Base-by-base conservation (phyloP, 2,888 invertebrate species). In the Oconnorella tubifera region DNA sequence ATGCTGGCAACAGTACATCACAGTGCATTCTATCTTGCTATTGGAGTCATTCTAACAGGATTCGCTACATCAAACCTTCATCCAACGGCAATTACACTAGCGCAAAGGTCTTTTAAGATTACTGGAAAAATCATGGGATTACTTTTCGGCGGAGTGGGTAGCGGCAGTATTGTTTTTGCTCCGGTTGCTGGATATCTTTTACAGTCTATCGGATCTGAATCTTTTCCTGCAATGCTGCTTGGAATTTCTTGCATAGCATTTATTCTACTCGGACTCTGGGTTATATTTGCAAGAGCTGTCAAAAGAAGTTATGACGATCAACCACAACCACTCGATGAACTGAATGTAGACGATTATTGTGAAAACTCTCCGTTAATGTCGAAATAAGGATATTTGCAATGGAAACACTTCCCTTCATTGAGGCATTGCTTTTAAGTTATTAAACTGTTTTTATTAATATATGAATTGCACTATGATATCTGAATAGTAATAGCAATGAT, bases 111-210 rank as follows among this genome's bases (percentile, higher is more conserved):
- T 10, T 29, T 64, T 32, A 49, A 59, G 29, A 59, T 64, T 32
- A 32, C 49, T 4, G 64, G 64, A 1, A 64, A 53, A 23, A n/a
- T 59, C 1, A 59, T 64, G 59, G 64, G 64, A n/a, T 19, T 53
- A n/a, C 31, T 64, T 1, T 33, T 59, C 3, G 64, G 53, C 19
- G 64, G 53, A 10, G 23, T 64, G 19, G 29, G 29, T 14, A 19
- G 49, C 33, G 64, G 64, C 2, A 14, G 23, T 3, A 33, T 51
- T 1, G 27, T 51, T 6, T 59, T 50, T n/a, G 25, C 64, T 51
- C 59, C 59, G 6, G 29, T 64, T 23, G 2, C 31, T 4, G 64
- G 59, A 1, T 10, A n/a, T 6, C 58, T 59, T 10, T 33, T 64
- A 19, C 51, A 64, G 33, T n/a, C 40, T 6, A 10, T 6, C 33